Percentiles rank a stretch among this genome's conserved stretches.
These are phyloP conservation scores for Montifringilla adamsi DNA, from an alignment of 2,113 vertebrate species.

Conservation along the genomic window DNA sequence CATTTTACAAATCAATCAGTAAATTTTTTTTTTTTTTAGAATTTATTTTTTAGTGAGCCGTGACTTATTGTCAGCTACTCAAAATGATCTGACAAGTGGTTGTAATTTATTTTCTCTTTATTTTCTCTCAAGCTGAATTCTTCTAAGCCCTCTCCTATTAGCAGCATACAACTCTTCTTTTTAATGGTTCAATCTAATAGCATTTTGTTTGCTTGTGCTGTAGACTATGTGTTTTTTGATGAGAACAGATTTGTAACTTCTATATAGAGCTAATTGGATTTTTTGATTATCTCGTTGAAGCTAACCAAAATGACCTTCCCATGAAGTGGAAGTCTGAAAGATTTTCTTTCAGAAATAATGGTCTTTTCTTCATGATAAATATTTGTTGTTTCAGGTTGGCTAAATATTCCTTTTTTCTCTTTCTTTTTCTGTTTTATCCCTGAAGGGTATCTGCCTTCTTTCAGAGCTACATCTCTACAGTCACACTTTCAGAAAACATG, in stretches of 20 bases:
- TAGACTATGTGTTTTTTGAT: slow-evolving; percentile 10
- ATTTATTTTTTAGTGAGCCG: background rate
- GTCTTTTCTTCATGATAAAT: background rate
- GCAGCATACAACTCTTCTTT: background rate
- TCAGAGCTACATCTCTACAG: background rate
- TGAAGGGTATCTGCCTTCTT: background rate
- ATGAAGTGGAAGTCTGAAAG: background rate
- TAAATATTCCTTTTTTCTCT: background rate
- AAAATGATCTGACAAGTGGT: background rate
- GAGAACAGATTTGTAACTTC: slow-evolving; percentile 13
- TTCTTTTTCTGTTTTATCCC: background rate
- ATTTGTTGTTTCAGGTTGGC: background rate
- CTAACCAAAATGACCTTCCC: slow-evolving; percentile 8
- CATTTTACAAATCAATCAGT: background rate
- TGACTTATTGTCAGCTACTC: background rate
- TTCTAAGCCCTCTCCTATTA: background rate
- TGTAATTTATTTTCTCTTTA: background rate
- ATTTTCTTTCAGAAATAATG: slow-evolving; percentile 24
- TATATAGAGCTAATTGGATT: slow-evolving; percentile 25
- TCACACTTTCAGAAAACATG: background rate
- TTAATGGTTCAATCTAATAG: background rate
- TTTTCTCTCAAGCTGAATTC: background rate
- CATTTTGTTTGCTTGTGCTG: background rate
- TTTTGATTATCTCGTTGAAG: slow-evolving; percentile 7
- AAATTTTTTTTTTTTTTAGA: background rate